Evolutionary conservation across 2,113 vertebrate species (phyloP).

Genomic region (Theristicus caerulescens): DNA sequence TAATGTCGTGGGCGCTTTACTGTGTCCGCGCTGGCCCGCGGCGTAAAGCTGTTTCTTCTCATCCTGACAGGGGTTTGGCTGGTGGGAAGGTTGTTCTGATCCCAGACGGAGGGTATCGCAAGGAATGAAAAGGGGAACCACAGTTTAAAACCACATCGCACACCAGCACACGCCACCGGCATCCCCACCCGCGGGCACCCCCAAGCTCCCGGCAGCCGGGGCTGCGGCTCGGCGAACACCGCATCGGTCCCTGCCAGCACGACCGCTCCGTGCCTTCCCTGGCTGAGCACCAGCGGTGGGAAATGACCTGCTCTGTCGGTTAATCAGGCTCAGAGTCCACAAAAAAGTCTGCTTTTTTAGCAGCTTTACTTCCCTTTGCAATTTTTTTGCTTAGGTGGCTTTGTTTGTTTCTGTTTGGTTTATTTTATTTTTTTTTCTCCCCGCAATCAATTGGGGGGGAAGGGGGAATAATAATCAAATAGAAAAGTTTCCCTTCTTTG

Average conservation of each 20-base stretch:
- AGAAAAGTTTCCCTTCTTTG: not conserved
- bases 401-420: not conserved
- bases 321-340: not conserved
- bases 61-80: slow-evolving; percentile 83
- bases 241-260: accelerated
- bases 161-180: not conserved
- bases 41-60: slow-evolving; percentile 95
- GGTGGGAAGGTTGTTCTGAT: slow-evolving; percentile 80
- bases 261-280: not conserved
- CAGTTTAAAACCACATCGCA: not conserved
- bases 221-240: not conserved
- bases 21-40: slow-evolving; percentile 89
- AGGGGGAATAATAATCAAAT: not conserved
- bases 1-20: slow-evolving; percentile 89
- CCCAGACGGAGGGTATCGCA: slow-evolving; percentile 72
- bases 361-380: not conserved
- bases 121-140: slow-evolving; percentile 60
- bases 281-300: not conserved
- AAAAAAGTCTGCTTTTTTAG: not conserved
- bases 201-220: not conserved
- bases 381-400: not conserved
- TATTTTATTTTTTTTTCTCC: not conserved
- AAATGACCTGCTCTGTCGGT: accelerated
- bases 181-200: not conserved
- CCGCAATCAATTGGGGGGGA: accelerated